phyloP scores from a whole-genome alignment of 2,113 vertebrate species.

The Phylloscopus whistleri region DNA sequence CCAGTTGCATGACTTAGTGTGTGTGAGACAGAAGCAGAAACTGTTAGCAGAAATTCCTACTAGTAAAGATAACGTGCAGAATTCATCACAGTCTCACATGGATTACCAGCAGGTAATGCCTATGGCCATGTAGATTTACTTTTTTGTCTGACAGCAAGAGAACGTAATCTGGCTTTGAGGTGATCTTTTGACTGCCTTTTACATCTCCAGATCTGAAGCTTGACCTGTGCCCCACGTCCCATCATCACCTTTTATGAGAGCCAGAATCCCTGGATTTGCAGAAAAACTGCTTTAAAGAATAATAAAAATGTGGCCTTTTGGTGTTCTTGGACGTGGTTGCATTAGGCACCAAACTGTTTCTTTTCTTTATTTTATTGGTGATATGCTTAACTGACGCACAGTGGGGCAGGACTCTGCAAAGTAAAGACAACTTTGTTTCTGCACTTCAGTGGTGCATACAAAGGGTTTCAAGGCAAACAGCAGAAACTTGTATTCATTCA shows the following conservation, averaged over 20 bases:
- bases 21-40: not conserved
- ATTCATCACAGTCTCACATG: not conserved
- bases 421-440: not conserved
- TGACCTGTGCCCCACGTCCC: accelerated
- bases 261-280: not conserved
- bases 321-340: not conserved
- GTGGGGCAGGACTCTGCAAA: not conserved
- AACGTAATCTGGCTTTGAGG: not conserved
- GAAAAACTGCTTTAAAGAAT: not conserved
- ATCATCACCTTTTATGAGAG: not conserved
- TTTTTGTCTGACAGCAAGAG: not conserved
- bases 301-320: not conserved
- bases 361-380: not conserved
- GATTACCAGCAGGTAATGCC: not conserved
- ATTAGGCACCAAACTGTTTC: not conserved
- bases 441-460: not conserved
- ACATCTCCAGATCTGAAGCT: not conserved
- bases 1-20: not conserved
- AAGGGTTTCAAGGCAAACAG: not conserved
- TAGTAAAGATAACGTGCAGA: not conserved
- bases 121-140: not conserved
- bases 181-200: not conserved
- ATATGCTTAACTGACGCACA: not conserved
- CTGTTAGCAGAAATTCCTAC: not conserved
- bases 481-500: not conserved